A percentile compares a stretch with the other conserved stretches of the same genome.
phyloP scores from a whole-genome alignment of 2,113 vertebrate genomes.

The Vidua macroura region DNA sequence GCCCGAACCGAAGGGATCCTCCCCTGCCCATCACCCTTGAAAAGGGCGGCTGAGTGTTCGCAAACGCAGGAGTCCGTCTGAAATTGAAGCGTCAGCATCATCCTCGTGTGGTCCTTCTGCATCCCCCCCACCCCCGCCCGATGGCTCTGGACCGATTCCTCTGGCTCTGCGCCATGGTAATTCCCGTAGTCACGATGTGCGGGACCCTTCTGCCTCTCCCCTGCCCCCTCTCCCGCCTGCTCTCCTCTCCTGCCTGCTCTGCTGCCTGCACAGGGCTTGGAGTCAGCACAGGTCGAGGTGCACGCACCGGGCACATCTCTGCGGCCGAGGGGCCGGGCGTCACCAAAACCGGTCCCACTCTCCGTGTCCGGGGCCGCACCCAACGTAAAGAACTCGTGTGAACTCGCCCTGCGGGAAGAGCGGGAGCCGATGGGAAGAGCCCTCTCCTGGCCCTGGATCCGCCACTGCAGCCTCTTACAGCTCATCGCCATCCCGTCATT shows the following conservation, averaged over 20 bases:
- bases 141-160: background rate
- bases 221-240: background rate
- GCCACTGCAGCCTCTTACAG: background rate
- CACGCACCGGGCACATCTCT: background rate
- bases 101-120: background rate
- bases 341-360: background rate
- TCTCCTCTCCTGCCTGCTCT: background rate
- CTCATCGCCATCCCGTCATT: background rate
- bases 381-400: fast-evolving
- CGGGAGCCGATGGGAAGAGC: background rate
- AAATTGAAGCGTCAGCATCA: fast-evolving
- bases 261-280: background rate
- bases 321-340: fast-evolving
- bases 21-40: background rate
- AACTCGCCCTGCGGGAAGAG: background rate
- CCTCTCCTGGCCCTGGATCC: background rate
- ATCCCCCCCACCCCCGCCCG: fast-evolving
- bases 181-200: fast-evolving
- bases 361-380: background rate
- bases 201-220: background rate
- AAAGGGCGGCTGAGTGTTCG: background rate
- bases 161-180: background rate
- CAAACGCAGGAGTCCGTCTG: fast-evolving
- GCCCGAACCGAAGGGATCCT: fast-evolving
- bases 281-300: background rate